phyloP scores from a whole-genome alignment of 2,888 invertebrate species.

The Geotrupes spiniger region DNA sequence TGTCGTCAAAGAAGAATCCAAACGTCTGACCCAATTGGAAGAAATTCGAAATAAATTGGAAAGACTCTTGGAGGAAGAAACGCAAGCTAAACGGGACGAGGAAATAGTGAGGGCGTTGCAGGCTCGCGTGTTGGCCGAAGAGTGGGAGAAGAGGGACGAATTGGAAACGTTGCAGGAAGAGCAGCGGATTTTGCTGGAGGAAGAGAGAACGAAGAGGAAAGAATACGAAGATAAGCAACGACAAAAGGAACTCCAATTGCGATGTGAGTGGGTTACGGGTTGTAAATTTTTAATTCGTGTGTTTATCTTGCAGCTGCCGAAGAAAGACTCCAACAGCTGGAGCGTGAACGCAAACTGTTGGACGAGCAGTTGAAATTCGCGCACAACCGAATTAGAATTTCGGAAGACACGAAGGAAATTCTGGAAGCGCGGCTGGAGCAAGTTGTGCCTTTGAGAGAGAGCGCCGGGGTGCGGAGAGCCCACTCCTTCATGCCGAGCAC shows the following conservation, averaged over 20 bases:
- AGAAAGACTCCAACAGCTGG: constrained; percentile 64
- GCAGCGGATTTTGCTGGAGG: constrained; percentile 68
- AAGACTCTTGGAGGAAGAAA: constrained; percentile 72
- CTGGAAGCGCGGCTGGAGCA: constrained; percentile 57
- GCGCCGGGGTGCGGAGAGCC: constrained; percentile 62
- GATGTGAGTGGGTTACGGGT: constrained; percentile 52
- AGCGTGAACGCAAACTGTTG: constrained; percentile 66
- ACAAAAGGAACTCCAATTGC: constrained; percentile 67
- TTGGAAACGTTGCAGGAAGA: constrained; percentile 76
- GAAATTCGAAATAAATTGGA: constrained; percentile 68
- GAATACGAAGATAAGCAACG: constrained; percentile 72
- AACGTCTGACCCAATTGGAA: constrained; percentile 70
- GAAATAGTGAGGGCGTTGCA: constrained; percentile 73
- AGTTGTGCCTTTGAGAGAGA: constrained; percentile 57
- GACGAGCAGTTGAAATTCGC: constrained; percentile 70
- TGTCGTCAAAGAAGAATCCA: constrained; percentile 68
- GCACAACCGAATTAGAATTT: constrained; percentile 64
- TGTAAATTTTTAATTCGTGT: not conserved
- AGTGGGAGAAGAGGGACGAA: constrained; percentile 81
- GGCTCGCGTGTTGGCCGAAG: constrained; percentile 73
- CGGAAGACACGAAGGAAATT: constrained; percentile 62
- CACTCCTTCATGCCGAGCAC: constrained; percentile 70
- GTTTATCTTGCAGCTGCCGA: constrained; percentile 70
- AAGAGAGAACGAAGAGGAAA: constrained; percentile 70
- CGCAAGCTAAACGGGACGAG: constrained; percentile 80